Base-by-base conservation (phyloP, 2,797 vertebrate species). In the Gephyroberyx darwinii region DNA sequence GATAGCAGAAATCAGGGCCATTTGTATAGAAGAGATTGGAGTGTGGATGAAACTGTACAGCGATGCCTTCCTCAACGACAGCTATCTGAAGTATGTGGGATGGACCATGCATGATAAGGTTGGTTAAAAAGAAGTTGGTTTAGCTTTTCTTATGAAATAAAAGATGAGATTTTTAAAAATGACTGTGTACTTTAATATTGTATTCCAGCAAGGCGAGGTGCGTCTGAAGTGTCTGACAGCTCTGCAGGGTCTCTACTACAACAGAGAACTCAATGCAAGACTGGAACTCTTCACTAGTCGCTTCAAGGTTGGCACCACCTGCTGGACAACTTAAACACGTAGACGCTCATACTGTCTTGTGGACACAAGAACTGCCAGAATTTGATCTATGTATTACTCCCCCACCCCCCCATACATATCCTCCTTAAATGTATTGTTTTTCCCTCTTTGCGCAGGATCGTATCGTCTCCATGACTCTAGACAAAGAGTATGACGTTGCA, bases 41-140 rank as follows among this genome's bases (percentile, higher is more conserved):
- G 96, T 98, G 71, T 98, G 97, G 97, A 98, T 98, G 97, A 98
- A 98, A 91, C 96, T 98, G 89, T 98, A 98, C 87, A 98, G 96
- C 47, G 97, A 98, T 8, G 97, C 97, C 87, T 98, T 98, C 92
- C 96, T 98, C 87, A 98, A 98, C 90, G 96, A 98, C 94, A 98
- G 96, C 92, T 98, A 98, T 92, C 94, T 98, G 92, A 98, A 98
- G 91, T 98, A 98, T 8, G 97, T 98, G 59, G 97, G 97, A 17
- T 98, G 97, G 97, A 98, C 97, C 62, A 98, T 98, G 96, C 97
- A 98, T 53, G 97, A 98, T 83, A 98, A 98, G 96, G 97, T 97
- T 90, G 88, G 83, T 70, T n/a, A 53, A 19, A 30, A 5, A 0
- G 35, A 45, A 0, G 13, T 57, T 60, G 64, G n/a, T 41, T 19